These are phyloP conservation scores for Serripes groenlandicus DNA, from an alignment of 2,888 invertebrate species.

Conservation along the genomic window DNA sequence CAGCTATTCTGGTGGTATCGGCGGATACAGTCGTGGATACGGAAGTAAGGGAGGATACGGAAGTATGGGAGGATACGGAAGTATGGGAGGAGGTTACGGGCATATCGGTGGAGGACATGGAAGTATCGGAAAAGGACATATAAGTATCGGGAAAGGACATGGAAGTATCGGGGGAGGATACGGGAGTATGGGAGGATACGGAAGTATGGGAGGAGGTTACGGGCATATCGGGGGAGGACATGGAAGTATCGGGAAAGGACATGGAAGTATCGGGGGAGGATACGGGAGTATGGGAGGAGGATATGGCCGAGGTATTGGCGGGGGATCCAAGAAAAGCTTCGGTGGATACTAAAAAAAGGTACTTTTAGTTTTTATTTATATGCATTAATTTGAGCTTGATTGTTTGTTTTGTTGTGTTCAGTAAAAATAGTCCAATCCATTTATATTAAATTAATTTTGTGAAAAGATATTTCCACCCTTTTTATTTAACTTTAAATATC, in stretches of 20 bases:
- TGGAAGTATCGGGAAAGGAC: no score
- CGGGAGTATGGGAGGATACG: background rate
- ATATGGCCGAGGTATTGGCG: no score
- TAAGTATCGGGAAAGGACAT: background rate
- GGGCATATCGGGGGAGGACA: no score
- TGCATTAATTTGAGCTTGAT: no score
- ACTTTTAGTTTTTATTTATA: no score
- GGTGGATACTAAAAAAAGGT: slow-evolving; percentile 17
- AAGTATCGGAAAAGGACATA: background rate
- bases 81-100: slow-evolving; percentile 12
- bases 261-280: no score
- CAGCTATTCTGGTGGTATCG: slow-evolving; percentile 8
- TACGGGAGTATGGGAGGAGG: no score
- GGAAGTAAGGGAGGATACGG: background rate
- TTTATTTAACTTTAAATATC: no score
- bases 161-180: background rate
- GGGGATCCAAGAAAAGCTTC: slow-evolving; percentile 3
- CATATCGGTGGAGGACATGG: slow-evolving; percentile 3
- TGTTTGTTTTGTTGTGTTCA: no score
- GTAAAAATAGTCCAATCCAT: no score
- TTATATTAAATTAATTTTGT: no score
- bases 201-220: background rate
- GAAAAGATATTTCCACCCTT: no score
- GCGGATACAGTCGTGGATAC: background rate
- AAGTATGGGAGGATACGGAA: background rate